Evolutionary conservation across 2,113 vertebrate species (phyloP), one percentile per base, ranked within the genome.

Genomic region (Rhadina sibilatrix): DNA sequence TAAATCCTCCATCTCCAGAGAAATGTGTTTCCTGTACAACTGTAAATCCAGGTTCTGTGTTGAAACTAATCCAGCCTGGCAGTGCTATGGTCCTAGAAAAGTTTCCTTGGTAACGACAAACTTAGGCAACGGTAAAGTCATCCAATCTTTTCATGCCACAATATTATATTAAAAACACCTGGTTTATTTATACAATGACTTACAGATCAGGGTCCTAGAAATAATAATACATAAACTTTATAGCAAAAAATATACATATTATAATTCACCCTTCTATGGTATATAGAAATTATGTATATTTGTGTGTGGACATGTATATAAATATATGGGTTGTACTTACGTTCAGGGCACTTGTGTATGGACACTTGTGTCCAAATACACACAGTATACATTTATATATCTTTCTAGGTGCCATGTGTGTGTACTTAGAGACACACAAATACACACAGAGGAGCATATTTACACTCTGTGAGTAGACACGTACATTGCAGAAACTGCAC

Each of bases 161-260:
- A 46, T 76, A 93, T 97, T 97, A 98, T 97, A 98, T 98, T 98
- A 98, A 97, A 98, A 98, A 97, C 96, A 98, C 98, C 95, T 98
- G 97, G 86, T 97, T 96, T 98, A 98, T 98, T 99, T 98, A 98
- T 98, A 98, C 98, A 98, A 97, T 97, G 98, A 98, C 96, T 99
- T 98, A 98, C 96, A 98, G 97, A 97, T 96, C 94, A 96, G 81
- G 65, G 81, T 94, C 91, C 97, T 97, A 97, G 96, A 97, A 98
- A 98, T 83, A 97, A 97, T 89, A 97, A 98, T 98, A 98, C 97
- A 98, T 98, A 97, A 97, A 97, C 83, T 97, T 97, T 96, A 98
- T 98, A 98, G 98, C 98, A 98, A 98, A 98, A 98, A 98, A 98
- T 98, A 98, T 98, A 98, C 98, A 98, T 97, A 98, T 97, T 97